phyloP scores from a whole-genome alignment of 2,888 invertebrate species.

The Philopedon plagiatum region DNA sequence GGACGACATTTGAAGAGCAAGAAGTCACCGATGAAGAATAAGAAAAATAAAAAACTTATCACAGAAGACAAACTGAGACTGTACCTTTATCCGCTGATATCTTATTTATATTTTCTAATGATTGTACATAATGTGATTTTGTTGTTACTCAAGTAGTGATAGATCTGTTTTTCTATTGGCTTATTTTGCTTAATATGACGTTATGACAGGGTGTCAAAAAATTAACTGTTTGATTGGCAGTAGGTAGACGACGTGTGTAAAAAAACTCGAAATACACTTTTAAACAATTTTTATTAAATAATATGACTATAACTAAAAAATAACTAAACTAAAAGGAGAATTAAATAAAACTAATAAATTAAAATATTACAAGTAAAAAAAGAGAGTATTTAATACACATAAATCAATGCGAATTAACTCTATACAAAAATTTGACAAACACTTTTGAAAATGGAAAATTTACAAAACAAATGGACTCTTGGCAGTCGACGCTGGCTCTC shows the following conservation, averaged over 20 bases:
- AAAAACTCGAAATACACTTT: neutral
- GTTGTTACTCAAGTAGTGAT: neutral
- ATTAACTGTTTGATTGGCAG: too few species aligned
- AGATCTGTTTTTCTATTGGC: conserved; percentile 1
- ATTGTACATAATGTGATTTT: neutral
- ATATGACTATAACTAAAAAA: conserved; percentile 35
- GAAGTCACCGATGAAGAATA: conserved; percentile 52
- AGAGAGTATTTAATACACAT: conserved; percentile 44
- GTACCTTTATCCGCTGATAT: conserved; percentile 13
- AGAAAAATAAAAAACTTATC: neutral
- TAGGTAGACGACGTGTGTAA: too few species aligned
- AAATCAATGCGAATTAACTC: conserved; percentile 28
- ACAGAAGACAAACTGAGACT: conserved; percentile 2
- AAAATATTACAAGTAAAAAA: conserved; percentile 35
- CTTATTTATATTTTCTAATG: conserved; percentile 11
- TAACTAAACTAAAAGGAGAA: conserved; percentile 35
- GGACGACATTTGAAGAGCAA: conserved; percentile 55
- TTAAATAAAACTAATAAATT: conserved; percentile 34
- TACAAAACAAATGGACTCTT: conserved; percentile 43
- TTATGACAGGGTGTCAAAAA: too few species aligned
- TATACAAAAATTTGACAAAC: conserved; percentile 29
- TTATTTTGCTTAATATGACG: too few species aligned
- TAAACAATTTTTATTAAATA: conserved; percentile 47
- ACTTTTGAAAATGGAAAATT: conserved; percentile 24
- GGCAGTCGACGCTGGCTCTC: conserved; percentile 20